Base-by-base conservation (phyloP, 1,140 invertebrate genomes). In the Sminthurinus signatus region DNA sequence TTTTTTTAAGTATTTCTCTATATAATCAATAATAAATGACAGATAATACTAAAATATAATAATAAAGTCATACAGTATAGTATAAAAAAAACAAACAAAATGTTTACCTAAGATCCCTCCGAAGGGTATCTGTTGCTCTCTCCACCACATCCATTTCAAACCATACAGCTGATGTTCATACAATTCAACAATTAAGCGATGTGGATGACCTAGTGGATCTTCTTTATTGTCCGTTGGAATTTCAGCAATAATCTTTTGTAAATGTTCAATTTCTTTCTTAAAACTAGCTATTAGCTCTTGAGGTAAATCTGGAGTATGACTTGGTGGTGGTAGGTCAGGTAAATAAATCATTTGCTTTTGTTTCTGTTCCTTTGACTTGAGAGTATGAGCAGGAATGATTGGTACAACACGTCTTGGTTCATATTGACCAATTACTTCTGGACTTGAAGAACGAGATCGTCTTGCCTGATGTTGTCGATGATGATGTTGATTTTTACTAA, bases 161-260 rank as follows among this genome's bases (percentile, higher is more conserved):
- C 90, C 93, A 72, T 89, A 84, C 70, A 84, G 81, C 76, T 97
- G 95, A 79, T 97, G 93, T 2, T 81, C 76, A 88, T 96, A 89
- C 2, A 98, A 77, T 23, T 75, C 23, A 0, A 88, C 80, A 69
- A 78, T 82, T 0, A 95, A 74, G 14, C n/a, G 3, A 10, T 32
- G 5, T 15, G 54, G 54, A 3, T 31, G 5, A 10, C 31, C 32
- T 4, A 56, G 32, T 5, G 12, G 8, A 23, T 56, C 54, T 23
- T 8, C 14, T 23, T 23, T 25, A 31, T 32, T 31, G 8, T 32
- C 54, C 12, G 19, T 27, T 12, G 54, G 54, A 32, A 52, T 29
- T 4, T 4, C 3, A 27, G 50, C 3, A 29, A 52, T 52, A 25
- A 52, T 28, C 25, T 28, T 52, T 23, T 52, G 50, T 28, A 52